Base-by-base conservation (phyloP, 2,797 vertebrate species). In the Saxicola maurus region DNA sequence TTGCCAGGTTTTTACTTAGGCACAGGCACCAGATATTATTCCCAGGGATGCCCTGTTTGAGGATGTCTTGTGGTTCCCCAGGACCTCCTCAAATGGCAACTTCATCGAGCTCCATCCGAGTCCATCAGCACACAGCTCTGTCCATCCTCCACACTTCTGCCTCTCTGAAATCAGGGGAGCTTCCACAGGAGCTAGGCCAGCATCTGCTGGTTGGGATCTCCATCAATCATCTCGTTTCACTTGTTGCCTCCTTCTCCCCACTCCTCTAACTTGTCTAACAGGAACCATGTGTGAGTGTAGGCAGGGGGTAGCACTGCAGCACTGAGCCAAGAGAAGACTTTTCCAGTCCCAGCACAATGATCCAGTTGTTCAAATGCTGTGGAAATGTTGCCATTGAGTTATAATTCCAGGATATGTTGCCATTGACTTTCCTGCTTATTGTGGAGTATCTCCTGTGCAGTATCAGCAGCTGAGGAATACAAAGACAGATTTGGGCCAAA, bases 21-120 rank as follows among this genome's bases (percentile, higher is more conserved):
- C 72, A 42, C 9, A 64, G 42, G 28, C 40, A 56, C 40, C 14
- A 64, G 82, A 30, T 5, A 6, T 73, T 69, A 37, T 40, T 78
- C 64, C 71, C 35, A 52, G 56, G 28, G 43, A 60, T 3, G 2
- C 48, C 4, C 10, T 71, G 3, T 71, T 60, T 60, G 55, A 74
- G 61, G 23, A n/a, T 35, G 17, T 19, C 43, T 68, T 40, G 30
- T 53, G 24, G 42, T 65, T 40, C 48, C 30, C 8, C 21, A 23
- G 78, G 49, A 84, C 45, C 13, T 23, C 27, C 51, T 35, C 68
- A 67, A 80, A 57, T 1, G 0, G 43, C 31, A 79, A 10, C 42
- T 48, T 69, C 35, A 16, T 38, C 1, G 13, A 43, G 27, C 42
- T 48, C 38, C 43, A 10, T 8, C 53, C 0, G 0, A 28, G 13